phyloP scores from a whole-genome alignment of 2,888 invertebrate genomes.

The Sycophila texana region DNA sequence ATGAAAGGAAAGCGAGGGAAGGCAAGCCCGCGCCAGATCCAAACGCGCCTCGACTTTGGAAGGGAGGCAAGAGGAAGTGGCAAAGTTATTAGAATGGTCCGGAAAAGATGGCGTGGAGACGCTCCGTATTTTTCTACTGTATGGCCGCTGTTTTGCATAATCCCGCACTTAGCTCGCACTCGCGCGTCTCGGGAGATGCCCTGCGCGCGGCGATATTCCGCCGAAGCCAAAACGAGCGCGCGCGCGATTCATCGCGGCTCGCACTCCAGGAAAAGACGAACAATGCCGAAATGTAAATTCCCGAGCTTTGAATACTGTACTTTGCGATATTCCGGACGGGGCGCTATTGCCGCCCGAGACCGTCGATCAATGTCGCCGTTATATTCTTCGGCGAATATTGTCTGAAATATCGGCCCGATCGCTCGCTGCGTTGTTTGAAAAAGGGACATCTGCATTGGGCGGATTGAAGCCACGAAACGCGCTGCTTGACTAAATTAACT shows the following conservation, averaged over 20 bases:
- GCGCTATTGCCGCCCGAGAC: slow-evolving; percentile 24
- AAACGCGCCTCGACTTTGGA: slow-evolving; percentile 30
- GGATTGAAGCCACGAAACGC: neutral
- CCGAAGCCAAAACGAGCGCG: slow-evolving; percentile 67
- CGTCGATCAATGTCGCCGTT: slow-evolving; percentile 54
- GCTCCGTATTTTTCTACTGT: slow-evolving; percentile 77
- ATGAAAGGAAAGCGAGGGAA: neutral
- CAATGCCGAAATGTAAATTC: slow-evolving; percentile 63
- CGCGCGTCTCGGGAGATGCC: slow-evolving; percentile 68
- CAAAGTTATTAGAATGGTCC: slow-evolving; percentile 76
- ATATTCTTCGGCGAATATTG: slow-evolving; percentile 46
- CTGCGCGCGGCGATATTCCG: slow-evolving; percentile 46
- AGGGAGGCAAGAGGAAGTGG: slow-evolving; percentile 64
- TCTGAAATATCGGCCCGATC: slow-evolving; percentile 53
- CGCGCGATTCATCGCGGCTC: slow-evolving; percentile 63
- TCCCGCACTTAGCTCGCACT: slow-evolving; percentile 75
- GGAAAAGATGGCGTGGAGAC: slow-evolving; percentile 76
- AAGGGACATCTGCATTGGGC: slow-evolving; percentile 50
- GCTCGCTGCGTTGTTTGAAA: slow-evolving; percentile 41
- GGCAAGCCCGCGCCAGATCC: slow-evolving; percentile 7
- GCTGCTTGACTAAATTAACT: too few species aligned
- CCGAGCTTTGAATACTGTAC: slow-evolving; percentile 14
- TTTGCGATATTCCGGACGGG: slow-evolving; percentile 28
- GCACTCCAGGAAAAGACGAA: slow-evolving; percentile 67
- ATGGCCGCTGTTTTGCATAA: slow-evolving; percentile 76